A percentile compares a stretch with the other conserved stretches of the same genome.
phyloP scores from a whole-genome alignment of 2,797 vertebrate species.

The Mareca penelope region DNA sequence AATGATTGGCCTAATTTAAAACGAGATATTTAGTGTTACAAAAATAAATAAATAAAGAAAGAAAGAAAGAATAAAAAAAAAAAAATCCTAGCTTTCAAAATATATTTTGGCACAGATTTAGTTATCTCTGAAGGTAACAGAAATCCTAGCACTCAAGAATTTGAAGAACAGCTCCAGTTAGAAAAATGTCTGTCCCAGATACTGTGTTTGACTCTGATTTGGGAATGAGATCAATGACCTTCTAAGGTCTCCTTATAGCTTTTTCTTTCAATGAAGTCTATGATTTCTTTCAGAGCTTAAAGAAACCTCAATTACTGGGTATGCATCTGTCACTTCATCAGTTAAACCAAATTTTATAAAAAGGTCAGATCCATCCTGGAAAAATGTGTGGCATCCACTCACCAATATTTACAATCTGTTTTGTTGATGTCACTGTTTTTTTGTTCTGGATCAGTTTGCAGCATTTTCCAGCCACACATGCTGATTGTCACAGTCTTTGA shows the following conservation, averaged over 20 bases:
- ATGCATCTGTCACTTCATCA: background rate
- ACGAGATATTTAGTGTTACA: background rate
- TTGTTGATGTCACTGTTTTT: background rate
- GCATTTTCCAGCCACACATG: background rate
- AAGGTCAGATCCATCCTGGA: background rate
- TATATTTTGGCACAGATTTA: background rate
- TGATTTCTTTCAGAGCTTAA: background rate
- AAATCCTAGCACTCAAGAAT: background rate
- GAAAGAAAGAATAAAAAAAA: background rate
- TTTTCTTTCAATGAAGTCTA: background rate
- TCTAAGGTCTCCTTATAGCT: background rate
- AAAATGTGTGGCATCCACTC: background rate
- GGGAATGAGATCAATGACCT: background rate
- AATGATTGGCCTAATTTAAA: background rate
- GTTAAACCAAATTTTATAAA: background rate
- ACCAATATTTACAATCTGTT: background rate
- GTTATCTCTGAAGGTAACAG: background rate
- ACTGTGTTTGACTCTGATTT: background rate
- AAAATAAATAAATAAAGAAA: background rate
- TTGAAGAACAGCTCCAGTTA: background rate
- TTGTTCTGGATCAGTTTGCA: background rate
- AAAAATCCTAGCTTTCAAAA: background rate
- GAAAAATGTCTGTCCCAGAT: background rate
- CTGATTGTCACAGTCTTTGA: background rate
- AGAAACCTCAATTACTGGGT: background rate